Percentiles rank a stretch among this genome's conserved stretches.
These are phyloP conservation scores for Archilochus colubris DNA, from an alignment of 2,113 vertebrate species.

Conservation along the genomic window DNA sequence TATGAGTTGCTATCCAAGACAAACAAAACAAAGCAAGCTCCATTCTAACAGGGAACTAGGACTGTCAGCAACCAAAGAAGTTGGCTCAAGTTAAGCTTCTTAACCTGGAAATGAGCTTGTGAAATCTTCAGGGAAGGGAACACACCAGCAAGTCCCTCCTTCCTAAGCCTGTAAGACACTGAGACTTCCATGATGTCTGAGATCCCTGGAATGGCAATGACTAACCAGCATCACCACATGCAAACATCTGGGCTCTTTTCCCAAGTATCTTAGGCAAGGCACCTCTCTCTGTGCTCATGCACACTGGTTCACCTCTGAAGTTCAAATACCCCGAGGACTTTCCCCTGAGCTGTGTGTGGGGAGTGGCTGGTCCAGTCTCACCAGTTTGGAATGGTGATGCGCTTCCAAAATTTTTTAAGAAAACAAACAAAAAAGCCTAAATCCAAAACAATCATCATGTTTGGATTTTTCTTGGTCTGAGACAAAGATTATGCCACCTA, in stretches of 20 bases:
- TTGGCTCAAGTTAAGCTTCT: neutral
- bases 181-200: neutral
- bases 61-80: neutral
- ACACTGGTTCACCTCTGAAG: neutral
- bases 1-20: neutral
- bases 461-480: neutral
- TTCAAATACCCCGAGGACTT: neutral
- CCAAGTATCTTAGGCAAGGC: neutral
- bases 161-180: neutral
- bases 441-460: neutral
- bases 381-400: neutral
- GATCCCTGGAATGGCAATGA: neutral
- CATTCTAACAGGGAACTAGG: neutral
- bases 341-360: neutral
- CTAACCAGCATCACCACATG: neutral
- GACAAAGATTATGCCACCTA: neutral
- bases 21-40: neutral
- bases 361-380: neutral
- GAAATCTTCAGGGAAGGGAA: neutral
- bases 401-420: neutral
- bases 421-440: neutral
- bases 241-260: neutral
- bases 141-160: neutral
- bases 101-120: conserved; percentile 19
- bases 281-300: neutral